Evolutionary conservation across 2,888 invertebrate species (phyloP), one percentile per base, ranked within the genome.

Genomic region (Athripsodes cinereus): DNA sequence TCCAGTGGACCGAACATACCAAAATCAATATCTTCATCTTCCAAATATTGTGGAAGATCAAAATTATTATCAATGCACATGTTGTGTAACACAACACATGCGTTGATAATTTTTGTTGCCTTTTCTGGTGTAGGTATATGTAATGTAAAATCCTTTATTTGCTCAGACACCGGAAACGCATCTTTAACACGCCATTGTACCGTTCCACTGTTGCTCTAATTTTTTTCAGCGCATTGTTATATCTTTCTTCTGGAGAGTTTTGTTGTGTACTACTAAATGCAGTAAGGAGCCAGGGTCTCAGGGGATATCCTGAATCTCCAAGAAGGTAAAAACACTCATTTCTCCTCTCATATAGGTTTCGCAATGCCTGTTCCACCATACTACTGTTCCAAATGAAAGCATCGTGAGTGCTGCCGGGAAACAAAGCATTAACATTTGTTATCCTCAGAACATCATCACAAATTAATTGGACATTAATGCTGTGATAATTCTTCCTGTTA

Each of bases 41-140:
- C 46, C 46, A 46, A 46, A 46, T 46, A 46, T 16, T 46, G 13
- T 46, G 46, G 46, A 46, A 46, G 46, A 46, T 16, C 18, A 46
- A 46, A 46, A 16, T 46, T 8, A 46, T 46, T 46, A 46, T 16
- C 46, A 46, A 46, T 18, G 18, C 46, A 46, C 46, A 46, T 46
- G 18, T 46, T 46, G 46, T 46, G 46, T 18, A 46, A 18, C 46
- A 46, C 46, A 16, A 46, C 46, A 46, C 46, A 46, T 18, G 46
- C 46, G n/a, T 46, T 46, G 46, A 46, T 46, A 13, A 46, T 46
- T 46, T 46, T 46, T 16, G 46, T 46, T 11, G 46, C 46, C 46
- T 46, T 46, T 46, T 46, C 46, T 46, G 46, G 46, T 46, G 46
- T n/a, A n/a, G n/a, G n/a, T n/a, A n/a, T n/a, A n/a, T 46, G 46